phyloP scores from a whole-genome alignment of 2,888 invertebrate species.

The Allygus modestus region DNA sequence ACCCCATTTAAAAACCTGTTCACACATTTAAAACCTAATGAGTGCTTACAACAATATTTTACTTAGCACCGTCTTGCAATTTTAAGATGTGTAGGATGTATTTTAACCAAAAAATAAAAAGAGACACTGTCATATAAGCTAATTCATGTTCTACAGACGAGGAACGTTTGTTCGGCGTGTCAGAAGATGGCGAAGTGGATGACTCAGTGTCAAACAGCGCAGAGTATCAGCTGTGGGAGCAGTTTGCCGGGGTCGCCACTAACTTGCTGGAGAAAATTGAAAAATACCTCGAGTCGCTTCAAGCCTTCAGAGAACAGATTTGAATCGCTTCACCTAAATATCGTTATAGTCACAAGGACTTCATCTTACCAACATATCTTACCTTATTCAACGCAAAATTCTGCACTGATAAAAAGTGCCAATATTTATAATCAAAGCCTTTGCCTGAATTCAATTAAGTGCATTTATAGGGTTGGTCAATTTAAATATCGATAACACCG shows the following conservation, averaged over 20 bases:
- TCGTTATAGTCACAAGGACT: background rate
- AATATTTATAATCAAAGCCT: conserved; percentile 32
- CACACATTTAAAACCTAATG: too few relatives aligned
- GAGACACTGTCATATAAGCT: too few relatives aligned
- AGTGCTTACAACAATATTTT: too few relatives aligned
- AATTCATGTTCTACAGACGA: conserved; percentile 77
- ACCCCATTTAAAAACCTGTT: too few relatives aligned
- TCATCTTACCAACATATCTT: background rate
- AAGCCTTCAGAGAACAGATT: conserved; percentile 64
- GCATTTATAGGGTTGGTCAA: conserved; percentile 27
- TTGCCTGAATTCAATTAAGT: conserved; percentile 9
- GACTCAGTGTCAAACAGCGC: conserved; percentile 75
- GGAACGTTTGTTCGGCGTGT: conserved; percentile 77
- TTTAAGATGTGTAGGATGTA: too few relatives aligned
- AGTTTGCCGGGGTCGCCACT: conserved; percentile 85
- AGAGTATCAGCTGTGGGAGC: conserved; percentile 82
- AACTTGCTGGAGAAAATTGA: conserved; percentile 83
- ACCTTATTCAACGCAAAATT: conserved; percentile 2
- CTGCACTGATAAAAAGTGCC: conserved; percentile 13
- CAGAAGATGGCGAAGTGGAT: conserved; percentile 74
- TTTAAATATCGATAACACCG: background rate
- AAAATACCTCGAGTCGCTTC: conserved; percentile 69
- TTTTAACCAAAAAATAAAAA: too few relatives aligned
- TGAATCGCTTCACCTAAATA: conserved; percentile 2
- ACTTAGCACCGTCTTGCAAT: too few relatives aligned